Evolutionary conservation across 2,797 vertebrate species (phyloP), one percentile per base, ranked within the genome.

Genomic region (Heterohyrax brucei): DNA sequence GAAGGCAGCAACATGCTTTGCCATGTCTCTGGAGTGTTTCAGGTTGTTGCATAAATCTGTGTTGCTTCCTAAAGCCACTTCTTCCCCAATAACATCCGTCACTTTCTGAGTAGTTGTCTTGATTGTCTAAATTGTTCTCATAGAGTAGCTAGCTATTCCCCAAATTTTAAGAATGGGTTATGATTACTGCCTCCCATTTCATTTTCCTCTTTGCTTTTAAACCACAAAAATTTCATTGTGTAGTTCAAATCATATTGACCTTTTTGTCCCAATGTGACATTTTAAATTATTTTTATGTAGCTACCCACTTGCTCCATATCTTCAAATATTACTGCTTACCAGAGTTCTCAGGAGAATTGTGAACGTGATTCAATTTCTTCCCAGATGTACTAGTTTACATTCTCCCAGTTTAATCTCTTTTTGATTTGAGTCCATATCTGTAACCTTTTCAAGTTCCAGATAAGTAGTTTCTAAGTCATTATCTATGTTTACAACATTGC

Each of bases 391-490:
- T 61, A 93, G 93, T 93, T 97, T 97, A 94, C 89, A 95, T 96
- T 95, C 85, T 95, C 87, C 59, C 62, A 88, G 30, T 95, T 97
- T 96, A 97, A 97, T 97, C 91, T 97, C 95, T 95, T 97, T 96
- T 98, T 96, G 93, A 97, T 97, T 96, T 96, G 87, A 96, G 81
- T 97, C 96, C 96, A 97, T 96, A 97, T 98, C 95, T 96, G 93
- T 95, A 97, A 98, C 77, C 95, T 97, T 97, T 97, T 93, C 95
- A 92, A 96, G 91, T 95, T 98, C 81, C 95, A 97, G 96, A 95
- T 95, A 97, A 97, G 93, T 86, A 88, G 79, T 96, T 96, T 96
- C 94, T 95, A 95, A 96, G 87, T 96, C 96, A 97, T 96, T 97
- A 97, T 81, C 96, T 39, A 18, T 97, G 95, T 97, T 97, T 97